Base-by-base conservation (phyloP, 2,113 vertebrate genomes). In the Caloenas nicobarica region DNA sequence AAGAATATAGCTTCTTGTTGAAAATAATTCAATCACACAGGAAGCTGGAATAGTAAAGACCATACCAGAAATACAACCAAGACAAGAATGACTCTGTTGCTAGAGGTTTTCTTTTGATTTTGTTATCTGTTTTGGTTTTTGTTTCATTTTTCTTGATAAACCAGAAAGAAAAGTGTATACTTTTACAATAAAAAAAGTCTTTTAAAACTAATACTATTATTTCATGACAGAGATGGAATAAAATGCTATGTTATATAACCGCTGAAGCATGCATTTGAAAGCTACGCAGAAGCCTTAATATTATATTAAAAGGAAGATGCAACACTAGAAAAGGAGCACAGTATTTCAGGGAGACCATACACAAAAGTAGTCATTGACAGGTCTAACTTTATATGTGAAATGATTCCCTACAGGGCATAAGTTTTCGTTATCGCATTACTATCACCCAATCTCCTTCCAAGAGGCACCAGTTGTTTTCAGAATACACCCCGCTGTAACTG, bases 71-170 rank as follows among this genome's bases (percentile, higher is more conserved):
- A 29, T 9, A 42, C 26, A 79, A 46, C 13, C 9, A 72, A 42
- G 25, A 71, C 16, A 61, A 34, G 26, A 56, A 6, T 0, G 0
- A 16, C 11, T 25, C 48, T 58, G 3, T 33, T 62, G 19, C 33
- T 81, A 15, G 12, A 51, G 11, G 44, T 48, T 17, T 46, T 46
- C 57, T 11, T 61, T 60, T 18, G 29, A 15, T 44, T 19, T 40
- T 44, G 42, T 44, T 64, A 72, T 72, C 17, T 60, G 21, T 66
- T 83, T 38, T 28, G 13, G 9, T 29, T 82, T 61, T 7, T 21
- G 5, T 16, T 5, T 5, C 26, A 23, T 42, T 26, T 31, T 51
- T 60, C 40, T n/a, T 36, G 8, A 48, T 5, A 58, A 66, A 51
- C 18, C 24, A 34, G 33, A n/a, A 54, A 66, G 28, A 31, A 83